A percentile compares a stretch with the other conserved stretches of the same genome.
phyloP scores from a whole-genome alignment of 1,140 invertebrate species.

The Bombus pascuorum region DNA sequence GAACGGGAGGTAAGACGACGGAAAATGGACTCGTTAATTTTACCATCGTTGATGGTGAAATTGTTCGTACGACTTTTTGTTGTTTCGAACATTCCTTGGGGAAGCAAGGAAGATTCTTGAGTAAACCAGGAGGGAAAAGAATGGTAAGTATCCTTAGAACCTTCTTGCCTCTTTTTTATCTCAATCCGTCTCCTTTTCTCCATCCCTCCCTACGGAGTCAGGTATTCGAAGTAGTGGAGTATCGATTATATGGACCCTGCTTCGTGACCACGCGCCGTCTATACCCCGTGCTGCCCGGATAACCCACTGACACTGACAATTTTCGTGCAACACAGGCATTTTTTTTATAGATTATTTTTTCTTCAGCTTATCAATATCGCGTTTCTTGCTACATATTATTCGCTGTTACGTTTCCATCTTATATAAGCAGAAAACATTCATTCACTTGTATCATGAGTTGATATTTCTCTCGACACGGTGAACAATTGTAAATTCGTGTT shows the following conservation, averaged over 20 bases:
- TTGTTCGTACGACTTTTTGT: constrained; percentile 42
- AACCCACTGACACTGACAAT: constrained; percentile 67
- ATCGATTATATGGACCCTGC: constrained; percentile 68
- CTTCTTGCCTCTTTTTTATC: constrained; percentile 42
- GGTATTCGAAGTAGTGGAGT: constrained; percentile 58
- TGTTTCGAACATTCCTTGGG: constrained; percentile 25
- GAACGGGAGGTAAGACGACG: neutral
- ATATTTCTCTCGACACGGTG: neutral
- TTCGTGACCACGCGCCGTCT: constrained; percentile 57
- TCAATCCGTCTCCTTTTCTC: constrained; percentile 45
- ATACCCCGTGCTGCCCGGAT: constrained; percentile 54
- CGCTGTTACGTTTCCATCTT: neutral
- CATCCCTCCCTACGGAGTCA: constrained; percentile 41
- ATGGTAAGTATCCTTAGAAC: constrained; percentile 13
- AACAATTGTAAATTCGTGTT: neutral
- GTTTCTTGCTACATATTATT: no score
- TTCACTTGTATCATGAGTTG: neutral
- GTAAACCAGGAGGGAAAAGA: constrained; percentile 17
- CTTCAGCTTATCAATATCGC: neutral
- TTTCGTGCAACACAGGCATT: constrained; percentile 45
- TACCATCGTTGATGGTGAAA: neutral
- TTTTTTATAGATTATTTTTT: constrained; percentile 18
- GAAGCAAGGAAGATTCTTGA: neutral
- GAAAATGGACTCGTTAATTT: constrained; percentile 50
- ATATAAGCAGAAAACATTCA: no score